Conservation (phyloP, 2,797 vertebrate genomes). For the Tapera naevia region DNA sequence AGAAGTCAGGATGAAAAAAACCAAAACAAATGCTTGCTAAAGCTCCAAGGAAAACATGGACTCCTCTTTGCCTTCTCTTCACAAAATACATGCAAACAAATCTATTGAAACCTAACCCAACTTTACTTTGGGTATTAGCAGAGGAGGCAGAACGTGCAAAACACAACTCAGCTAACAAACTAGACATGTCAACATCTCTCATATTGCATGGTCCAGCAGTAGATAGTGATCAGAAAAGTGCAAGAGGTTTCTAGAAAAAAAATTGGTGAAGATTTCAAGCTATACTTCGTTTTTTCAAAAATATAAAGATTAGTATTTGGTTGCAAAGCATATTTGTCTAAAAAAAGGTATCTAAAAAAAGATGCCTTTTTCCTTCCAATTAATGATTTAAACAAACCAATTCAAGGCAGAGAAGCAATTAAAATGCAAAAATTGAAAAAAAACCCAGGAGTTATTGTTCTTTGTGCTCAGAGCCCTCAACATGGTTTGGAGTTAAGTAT, state of each 20-base stretch:
- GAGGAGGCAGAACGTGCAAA: not conserved
- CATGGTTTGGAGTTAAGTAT: not conserved
- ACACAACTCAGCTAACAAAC: not conserved
- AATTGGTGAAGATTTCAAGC: not conserved
- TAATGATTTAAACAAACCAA: not conserved
- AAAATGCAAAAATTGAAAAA: not conserved
- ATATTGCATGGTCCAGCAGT: not conserved
- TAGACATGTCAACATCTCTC: not conserved
- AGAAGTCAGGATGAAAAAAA: not conserved
- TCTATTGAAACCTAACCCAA: not conserved
- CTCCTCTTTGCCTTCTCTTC: not conserved
- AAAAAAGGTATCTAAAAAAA: too few relatives aligned
- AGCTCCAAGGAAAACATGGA: not conserved
- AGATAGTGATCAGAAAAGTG: not conserved
- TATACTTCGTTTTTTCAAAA: not conserved
- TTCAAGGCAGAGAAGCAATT: not conserved
- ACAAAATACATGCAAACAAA: not conserved
- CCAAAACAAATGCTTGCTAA: not conserved
- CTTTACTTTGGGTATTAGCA: not conserved
- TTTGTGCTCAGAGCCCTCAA: not conserved
- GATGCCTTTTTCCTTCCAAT: not conserved
- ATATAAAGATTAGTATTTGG: not conserved
- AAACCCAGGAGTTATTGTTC: not conserved
- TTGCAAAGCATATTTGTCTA: not conserved
- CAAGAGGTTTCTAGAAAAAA: not conserved